Base-by-base conservation (phyloP, 2,113 vertebrate genomes). In the Tenebrosternarchus preto region DNA sequence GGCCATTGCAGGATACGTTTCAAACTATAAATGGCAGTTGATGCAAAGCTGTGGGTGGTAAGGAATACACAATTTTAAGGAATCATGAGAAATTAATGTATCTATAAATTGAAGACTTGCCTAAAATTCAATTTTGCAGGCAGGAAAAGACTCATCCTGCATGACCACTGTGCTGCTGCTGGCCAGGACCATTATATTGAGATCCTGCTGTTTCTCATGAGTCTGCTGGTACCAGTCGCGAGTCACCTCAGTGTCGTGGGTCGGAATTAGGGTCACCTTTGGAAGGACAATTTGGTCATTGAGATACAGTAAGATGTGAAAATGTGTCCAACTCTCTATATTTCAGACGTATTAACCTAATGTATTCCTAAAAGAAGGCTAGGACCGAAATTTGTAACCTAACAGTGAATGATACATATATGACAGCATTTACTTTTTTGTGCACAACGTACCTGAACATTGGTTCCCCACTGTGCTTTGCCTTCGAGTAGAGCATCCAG, bases 81-180 rank as follows among this genome's bases (percentile, higher is more conserved):
- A 82, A 79, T 85, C 31, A 82, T 67, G 56, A 73, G 16, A 73
- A 85, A 82, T 68, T 53, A 81, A 70, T 72, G 36, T 63, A 64
- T 67, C 43, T 74, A 70, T 80, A 71, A 81, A 82, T 59, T 29
- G 59, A 82, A 81, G 71, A 69, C 33, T 85, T 88, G 85, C 80
- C 96, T 93, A 99, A 93, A 99, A 99, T 91, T 99, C 97, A 4
- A 99, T 99, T 94, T 99, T 99, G 95, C 98, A 99, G 90, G 98
- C 98, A 5, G 98, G 96, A 87, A 99, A 99, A 77, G 98, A 99
- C 88, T 99, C 98, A 0, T 99, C 96, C 91, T 99, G 97, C 98
- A 99, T 99, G 86, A 99, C 98, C 56, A 99, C 98, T 0, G 98
- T 99, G 92, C 97, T 99, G 94, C 97, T 99, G 93, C 97, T 98